Evolutionary conservation across 2,797 vertebrate species (phyloP).

Genomic region (Sandelia bainsii): DNA sequence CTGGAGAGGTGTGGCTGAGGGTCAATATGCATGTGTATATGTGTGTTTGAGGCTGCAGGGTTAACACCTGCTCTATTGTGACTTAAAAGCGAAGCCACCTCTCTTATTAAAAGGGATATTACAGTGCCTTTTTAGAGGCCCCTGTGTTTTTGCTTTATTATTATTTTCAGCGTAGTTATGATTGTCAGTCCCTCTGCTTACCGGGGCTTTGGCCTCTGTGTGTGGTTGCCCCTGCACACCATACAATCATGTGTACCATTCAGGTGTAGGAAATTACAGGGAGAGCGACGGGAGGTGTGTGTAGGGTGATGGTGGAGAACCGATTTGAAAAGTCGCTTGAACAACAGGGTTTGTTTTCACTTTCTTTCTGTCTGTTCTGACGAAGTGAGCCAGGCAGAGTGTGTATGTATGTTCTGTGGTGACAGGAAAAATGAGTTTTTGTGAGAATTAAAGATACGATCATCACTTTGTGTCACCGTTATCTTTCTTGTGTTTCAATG

Average conservation of each 20-base stretch:
- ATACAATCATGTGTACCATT: slow-evolving; percentile 77
- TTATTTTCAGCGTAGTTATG: slow-evolving; percentile 73
- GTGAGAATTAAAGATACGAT: slow-evolving; percentile 28
- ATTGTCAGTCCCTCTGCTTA: slow-evolving; percentile 65
- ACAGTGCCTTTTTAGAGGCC: slow-evolving; percentile 80
- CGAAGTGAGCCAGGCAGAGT: not conserved
- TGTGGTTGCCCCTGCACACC: slow-evolving; percentile 46
- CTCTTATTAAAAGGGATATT: slow-evolving; percentile 86
- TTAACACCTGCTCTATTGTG: slow-evolving; percentile 93
- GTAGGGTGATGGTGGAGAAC: not conserved
- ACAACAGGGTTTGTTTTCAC: slow-evolving; percentile 44
- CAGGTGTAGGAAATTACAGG: slow-evolving; percentile 80
- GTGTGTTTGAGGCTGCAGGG: slow-evolving; percentile 44
- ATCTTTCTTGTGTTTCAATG: slow-evolving; percentile 38
- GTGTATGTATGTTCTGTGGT: not conserved
- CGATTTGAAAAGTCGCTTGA: slow-evolving; percentile 27
- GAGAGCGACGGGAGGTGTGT: slow-evolving; percentile 39
- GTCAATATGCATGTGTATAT: slow-evolving; percentile 42
- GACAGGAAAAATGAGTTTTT: slow-evolving; percentile 8
- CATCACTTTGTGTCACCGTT: slow-evolving; percentile 35
- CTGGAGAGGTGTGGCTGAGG: slow-evolving; percentile 54
- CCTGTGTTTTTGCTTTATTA: slow-evolving; percentile 71
- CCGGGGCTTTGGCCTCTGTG: slow-evolving; percentile 59
- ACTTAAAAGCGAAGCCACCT: slow-evolving; percentile 69
- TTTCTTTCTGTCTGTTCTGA: slow-evolving; percentile 15